Percentiles rank a stretch among this genome's conserved stretches.
phyloP scores from a whole-genome alignment of 2,797 vertebrate species.

The Luscinia megarhynchos region DNA sequence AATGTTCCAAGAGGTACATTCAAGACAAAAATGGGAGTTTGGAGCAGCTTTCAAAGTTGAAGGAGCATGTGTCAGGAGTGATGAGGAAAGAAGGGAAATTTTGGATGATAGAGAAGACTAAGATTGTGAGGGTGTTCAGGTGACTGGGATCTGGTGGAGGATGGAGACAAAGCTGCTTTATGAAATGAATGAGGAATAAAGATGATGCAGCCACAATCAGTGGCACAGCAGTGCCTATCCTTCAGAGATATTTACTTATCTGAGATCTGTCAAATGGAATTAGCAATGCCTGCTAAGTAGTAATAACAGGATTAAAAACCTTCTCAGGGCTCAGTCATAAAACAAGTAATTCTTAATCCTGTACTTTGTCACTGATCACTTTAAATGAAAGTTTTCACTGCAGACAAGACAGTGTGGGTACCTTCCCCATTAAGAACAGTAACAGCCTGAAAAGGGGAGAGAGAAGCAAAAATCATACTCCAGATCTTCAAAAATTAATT shows the following conservation, averaged over 20 bases:
- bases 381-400: background rate
- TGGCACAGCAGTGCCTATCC: background rate
- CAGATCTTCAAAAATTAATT: background rate
- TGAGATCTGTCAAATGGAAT: conserved; percentile 35
- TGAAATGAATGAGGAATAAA: background rate
- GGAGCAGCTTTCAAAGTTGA: background rate
- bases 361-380: background rate
- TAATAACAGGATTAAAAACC: conserved; percentile 41
- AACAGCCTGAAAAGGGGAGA: background rate
- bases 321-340: conserved; percentile 10
- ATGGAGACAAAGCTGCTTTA: background rate
- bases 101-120: background rate
- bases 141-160: background rate
- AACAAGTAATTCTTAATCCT: conserved; percentile 33
- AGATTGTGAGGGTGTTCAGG: background rate
- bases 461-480: background rate
- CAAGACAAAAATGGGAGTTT: background rate
- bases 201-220: background rate
- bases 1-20: background rate
- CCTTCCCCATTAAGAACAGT: background rate
- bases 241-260: conserved; percentile 22
- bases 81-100: background rate
- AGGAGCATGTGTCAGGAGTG: rapidly evolving
- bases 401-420: background rate
- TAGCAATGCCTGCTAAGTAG: conserved; percentile 11